A percentile compares a stretch with the other conserved stretches of the same genome.
Conservation (phyloP, 2,797 vertebrate genomes). For the Trichosurus vulpecula region DNA sequence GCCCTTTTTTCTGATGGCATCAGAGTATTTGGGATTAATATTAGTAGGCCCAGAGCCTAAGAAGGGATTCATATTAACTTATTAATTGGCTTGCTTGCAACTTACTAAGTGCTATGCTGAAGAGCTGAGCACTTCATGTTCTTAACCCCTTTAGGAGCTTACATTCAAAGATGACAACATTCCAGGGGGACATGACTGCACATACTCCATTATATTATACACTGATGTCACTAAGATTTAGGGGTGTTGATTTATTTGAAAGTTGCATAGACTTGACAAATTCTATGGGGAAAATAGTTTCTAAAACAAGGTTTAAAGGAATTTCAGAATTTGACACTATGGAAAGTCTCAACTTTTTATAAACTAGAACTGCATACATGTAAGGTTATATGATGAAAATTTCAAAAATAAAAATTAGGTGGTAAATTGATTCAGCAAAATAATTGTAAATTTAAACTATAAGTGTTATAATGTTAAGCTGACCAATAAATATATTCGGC, state of each 20-base stretch:
- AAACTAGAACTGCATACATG: not conserved
- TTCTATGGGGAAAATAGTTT: slow-evolving; percentile 19
- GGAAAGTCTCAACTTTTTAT: slow-evolving; percentile 14
- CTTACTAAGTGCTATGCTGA: not conserved
- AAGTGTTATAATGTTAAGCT: slow-evolving; percentile 6
- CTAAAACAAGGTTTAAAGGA: not conserved
- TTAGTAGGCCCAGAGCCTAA: not conserved
- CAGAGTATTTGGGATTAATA: not conserved
- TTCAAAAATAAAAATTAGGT: slow-evolving; percentile 19
- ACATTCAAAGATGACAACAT: not conserved
- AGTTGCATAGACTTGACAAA: not conserved
- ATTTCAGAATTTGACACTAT: slow-evolving; percentile 8
- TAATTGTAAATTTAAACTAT: slow-evolving; percentile 2
- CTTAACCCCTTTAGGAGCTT: not conserved
- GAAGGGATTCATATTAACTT: not conserved
- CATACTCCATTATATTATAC: not conserved
- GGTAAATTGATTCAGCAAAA: slow-evolving; percentile 24
- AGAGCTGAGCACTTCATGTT: not conserved
- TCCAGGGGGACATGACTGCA: not conserved
- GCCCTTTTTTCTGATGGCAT: not conserved
- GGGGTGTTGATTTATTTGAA: not conserved
- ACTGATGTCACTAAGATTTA: not conserved
- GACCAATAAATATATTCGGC: slow-evolving; percentile 8
- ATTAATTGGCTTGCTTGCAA: not conserved
- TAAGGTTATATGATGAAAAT: slow-evolving; percentile 17